Percentiles rank a stretch among this genome's conserved stretches.
Conservation (phyloP, 2,113 vertebrate species). For the Reinhardtius hippoglossoides region DNA sequence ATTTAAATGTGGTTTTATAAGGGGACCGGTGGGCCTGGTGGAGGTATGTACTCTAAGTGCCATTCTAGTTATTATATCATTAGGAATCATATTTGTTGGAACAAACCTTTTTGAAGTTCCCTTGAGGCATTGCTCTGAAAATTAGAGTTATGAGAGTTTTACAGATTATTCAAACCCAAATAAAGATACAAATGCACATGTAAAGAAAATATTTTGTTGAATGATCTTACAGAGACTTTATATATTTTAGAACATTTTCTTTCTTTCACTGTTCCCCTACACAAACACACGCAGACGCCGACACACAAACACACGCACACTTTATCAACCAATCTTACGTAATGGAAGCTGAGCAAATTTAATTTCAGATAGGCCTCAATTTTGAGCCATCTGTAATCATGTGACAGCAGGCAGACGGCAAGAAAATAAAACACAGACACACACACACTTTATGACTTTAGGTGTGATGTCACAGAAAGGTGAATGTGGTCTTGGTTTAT, state of each 20-base stretch:
- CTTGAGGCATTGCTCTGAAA: no score
- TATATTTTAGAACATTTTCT: constrained; percentile 35
- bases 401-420: constrained; percentile 45
- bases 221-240: constrained; percentile 13
- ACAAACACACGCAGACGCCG: background rate
- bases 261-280: background rate
- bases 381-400: constrained; percentile 56
- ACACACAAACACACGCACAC: background rate
- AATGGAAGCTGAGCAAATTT: constrained; percentile 64
- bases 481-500: constrained; percentile 50
- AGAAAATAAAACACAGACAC: background rate
- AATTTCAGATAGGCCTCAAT: constrained; percentile 64
- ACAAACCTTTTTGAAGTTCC: no score
- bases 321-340: constrained; percentile 40
- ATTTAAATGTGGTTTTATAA: background rate
- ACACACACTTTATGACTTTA: constrained; percentile 55
- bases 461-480: constrained; percentile 71
- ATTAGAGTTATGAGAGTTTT: background rate
- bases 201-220: constrained; percentile 3
- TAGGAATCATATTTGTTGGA: no score
- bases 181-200: background rate
- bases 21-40: no score
- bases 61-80: no score
- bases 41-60: no score
- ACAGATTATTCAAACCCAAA: background rate